Percentiles rank a stretch among this genome's conserved stretches.
Evolutionary conservation across 2,888 invertebrate genomes (phyloP).

Genomic region (Microplitis deprimator): DNA sequence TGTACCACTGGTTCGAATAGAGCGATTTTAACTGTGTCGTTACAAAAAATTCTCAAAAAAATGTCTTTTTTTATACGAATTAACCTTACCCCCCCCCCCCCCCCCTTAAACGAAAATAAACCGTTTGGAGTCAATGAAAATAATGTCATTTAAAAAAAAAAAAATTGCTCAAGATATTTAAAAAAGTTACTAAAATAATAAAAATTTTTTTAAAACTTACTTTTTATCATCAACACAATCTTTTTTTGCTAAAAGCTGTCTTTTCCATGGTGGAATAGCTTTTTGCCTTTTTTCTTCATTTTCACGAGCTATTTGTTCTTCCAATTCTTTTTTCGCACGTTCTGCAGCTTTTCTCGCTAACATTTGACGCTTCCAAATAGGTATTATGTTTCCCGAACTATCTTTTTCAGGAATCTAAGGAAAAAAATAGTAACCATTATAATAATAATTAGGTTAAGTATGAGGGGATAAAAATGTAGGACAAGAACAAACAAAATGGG

Average conservation of each 20-base stretch:
- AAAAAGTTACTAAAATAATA: neutral
- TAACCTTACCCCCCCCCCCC: too few relatives aligned
- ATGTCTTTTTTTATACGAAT: too few relatives aligned
- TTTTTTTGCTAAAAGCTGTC: conserved; percentile 87
- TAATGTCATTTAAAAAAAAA: too few relatives aligned
- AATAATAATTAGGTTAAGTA: neutral
- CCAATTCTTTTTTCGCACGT: conserved; percentile 90
- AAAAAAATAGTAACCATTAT: conserved; percentile 62
- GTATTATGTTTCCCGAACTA: conserved; percentile 89
- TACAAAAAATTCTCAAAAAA: too few relatives aligned
- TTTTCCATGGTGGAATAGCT: conserved; percentile 94
- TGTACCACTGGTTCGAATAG: too few relatives aligned
- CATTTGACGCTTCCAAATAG: conserved; percentile 97
- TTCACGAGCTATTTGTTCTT: conserved; percentile 87
- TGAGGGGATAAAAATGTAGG: too few relatives aligned
- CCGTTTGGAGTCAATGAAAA: too few relatives aligned
- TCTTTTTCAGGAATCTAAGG: conserved; percentile 90
- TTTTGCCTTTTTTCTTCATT: conserved; percentile 88
- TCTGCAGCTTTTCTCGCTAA: conserved; percentile 95
- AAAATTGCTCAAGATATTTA: too few relatives aligned
- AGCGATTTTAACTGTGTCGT: too few relatives aligned
- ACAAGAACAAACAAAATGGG: neutral
- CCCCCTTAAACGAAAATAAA: too few relatives aligned
- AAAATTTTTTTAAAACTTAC: conserved; percentile 71
- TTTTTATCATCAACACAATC: conserved; percentile 79